Evolutionary conservation across 2,797 vertebrate genomes (phyloP), one percentile per base, ranked within the genome.

Genomic region (Podarcis siculus): DNA sequence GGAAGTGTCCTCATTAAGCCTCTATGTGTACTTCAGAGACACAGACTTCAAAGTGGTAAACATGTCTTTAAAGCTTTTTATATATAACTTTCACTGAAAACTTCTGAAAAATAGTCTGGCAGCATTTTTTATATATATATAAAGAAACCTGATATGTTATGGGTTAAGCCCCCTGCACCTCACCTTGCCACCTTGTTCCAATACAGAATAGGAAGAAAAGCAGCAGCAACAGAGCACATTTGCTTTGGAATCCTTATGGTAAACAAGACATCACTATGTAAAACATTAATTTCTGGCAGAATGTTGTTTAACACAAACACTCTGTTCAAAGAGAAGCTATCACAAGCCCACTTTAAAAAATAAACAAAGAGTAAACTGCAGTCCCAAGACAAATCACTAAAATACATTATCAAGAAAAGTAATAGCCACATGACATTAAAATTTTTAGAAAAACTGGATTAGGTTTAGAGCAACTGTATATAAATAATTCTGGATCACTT

Each of bases 1-100:
- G 55, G 69, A 93, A 92, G 23, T 88, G 23, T 90, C 82, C 90
- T 91, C 82, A 92, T 91, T 91, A 92, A 95, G 66, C 55, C 81
- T 92, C 91, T 12, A 0, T 81, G 87, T 76, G 37, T 85, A 89
- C 58, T 94, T 95, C 76, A 91, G 85, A 92, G 81, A 64, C 86
- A 86, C 32, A 87, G 30, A 76, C 32, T 94, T 94, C 89, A 88
- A 92, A 93, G 71, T 2, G 3, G 66, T 88, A 94, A 92, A 91
- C 23, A 82, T 90, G 77, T 10, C 66, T 92, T 91, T 91, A 87
- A 94, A 91, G 83, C 80, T 82, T 91, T 92, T 78, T 83, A 35
- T 89, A 37, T 83, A 90, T 79, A 91, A 79, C 8, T 91, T 90
- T 79, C 37, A 87, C 4, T 19, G 85, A 19, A 83, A 89, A 90